Evolutionary conservation across 2,888 invertebrate species (phyloP).

Genomic region (Bhutanitis thaidina): DNA sequence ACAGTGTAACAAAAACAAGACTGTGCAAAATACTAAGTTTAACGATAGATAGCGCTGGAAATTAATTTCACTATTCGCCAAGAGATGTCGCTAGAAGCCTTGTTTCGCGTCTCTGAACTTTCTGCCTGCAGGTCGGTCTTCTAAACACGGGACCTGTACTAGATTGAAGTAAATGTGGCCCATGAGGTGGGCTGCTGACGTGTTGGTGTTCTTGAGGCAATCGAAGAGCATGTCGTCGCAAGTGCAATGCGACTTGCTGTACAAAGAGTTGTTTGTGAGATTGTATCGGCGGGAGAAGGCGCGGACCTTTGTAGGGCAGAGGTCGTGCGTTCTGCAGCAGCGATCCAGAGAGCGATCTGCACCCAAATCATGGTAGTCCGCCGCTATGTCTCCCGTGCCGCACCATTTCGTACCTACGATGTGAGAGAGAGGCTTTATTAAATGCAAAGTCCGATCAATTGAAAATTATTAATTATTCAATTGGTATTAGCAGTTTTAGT

Average conservation of each 20-base stretch:
- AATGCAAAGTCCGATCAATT: too few species aligned
- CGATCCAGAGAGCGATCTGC: slow-evolving; percentile 84
- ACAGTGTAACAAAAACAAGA: slow-evolving; percentile 37
- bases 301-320: slow-evolving; percentile 90
- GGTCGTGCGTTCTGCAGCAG: slow-evolving; percentile 94
- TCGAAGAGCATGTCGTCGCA: slow-evolving; percentile 91
- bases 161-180: slow-evolving; percentile 93
- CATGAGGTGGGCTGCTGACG: slow-evolving; percentile 87
- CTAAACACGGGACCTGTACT: slow-evolving; percentile 86
- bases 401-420: slow-evolving; percentile 93
- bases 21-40: slow-evolving; percentile 44
- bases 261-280: slow-evolving; percentile 89
- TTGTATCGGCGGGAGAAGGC: slow-evolving; percentile 87
- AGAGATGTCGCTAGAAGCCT: slow-evolving; percentile 66
- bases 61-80: slow-evolving; percentile 40
- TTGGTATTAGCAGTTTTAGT: too few species aligned
- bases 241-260: slow-evolving; percentile 93
- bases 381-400: slow-evolving; percentile 93
- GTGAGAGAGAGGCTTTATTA: too few species aligned
- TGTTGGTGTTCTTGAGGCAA: slow-evolving; percentile 87
- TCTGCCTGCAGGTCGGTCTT: slow-evolving; percentile 69
- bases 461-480: too few species aligned
- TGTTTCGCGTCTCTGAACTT: slow-evolving; percentile 73
- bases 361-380: slow-evolving; percentile 91
- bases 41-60: slow-evolving; percentile 60